These are phyloP conservation scores for Leiothrix lutea DNA, from an alignment of 2,113 vertebrate species.

Conservation along the genomic window DNA sequence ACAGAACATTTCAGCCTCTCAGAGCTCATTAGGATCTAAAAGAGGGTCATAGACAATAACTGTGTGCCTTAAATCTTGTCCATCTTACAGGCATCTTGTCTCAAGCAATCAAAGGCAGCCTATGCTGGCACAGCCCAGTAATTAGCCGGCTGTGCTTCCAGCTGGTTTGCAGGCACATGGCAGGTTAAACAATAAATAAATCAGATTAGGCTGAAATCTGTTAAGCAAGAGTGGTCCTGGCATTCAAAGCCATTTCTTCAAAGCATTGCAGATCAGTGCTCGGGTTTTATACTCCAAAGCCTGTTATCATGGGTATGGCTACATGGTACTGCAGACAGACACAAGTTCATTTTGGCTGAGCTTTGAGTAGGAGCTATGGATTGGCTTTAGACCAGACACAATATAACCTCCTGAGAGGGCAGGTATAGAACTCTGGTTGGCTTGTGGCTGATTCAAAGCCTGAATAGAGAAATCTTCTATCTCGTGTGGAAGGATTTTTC, in stretches of 20 bases:
- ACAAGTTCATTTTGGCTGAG: conserved; percentile 19
- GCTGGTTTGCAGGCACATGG: conserved; percentile 63
- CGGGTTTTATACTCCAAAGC: conserved; percentile 44
- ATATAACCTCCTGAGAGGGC: not conserved
- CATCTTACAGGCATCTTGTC: conserved; percentile 34
- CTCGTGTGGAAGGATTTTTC: not conserved
- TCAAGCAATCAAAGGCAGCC: conserved; percentile 58
- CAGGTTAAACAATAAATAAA: conserved; percentile 69
- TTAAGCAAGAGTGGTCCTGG: conserved; percentile 52
- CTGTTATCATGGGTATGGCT: conserved; percentile 50
- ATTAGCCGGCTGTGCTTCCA: conserved; percentile 60
- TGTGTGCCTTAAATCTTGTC: conserved; percentile 49
- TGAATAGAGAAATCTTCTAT: not conserved
- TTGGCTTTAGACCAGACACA: conserved; percentile 1
- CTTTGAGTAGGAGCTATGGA: not conserved
- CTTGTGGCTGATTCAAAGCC: not conserved
- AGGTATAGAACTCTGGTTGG: not conserved
- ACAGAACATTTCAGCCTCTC: conserved; percentile 40
- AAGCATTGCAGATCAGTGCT: conserved; percentile 22
- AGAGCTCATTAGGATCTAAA: conserved; percentile 40
- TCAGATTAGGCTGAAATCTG: conserved; percentile 57
- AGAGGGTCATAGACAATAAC: conserved; percentile 39
- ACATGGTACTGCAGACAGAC: conserved; percentile 22
- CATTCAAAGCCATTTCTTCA: conserved; percentile 56
- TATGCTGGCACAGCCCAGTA: conserved; percentile 24